A percentile compares a stretch with the other conserved stretches of the same genome.
Conservation (phyloP, 2,888 invertebrate species). For the Zygothrica quintamaculata region DNA sequence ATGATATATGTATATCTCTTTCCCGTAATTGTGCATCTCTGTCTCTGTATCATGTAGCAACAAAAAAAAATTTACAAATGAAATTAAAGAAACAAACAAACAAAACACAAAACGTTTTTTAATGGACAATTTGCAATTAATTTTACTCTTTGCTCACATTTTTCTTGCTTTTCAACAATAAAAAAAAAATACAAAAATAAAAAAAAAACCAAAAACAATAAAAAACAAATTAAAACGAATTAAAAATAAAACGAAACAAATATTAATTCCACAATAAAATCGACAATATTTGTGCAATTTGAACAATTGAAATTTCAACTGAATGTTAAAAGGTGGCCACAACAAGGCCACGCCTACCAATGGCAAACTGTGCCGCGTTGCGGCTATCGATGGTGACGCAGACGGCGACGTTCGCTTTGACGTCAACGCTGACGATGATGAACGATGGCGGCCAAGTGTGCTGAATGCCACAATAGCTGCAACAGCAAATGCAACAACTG, state of each 20-base stretch:
- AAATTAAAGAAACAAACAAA: constrained; percentile 21
- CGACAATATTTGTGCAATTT: constrained; percentile 1
- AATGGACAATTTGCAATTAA: constrained; percentile 58
- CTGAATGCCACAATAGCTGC: constrained; percentile 38
- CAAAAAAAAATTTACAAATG: background rate
- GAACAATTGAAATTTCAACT: constrained; percentile 25
- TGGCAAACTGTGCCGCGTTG: constrained; percentile 54
- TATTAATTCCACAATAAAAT: constrained; percentile 20
- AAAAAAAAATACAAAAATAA: constrained; percentile 35
- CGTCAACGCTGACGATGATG: constrained; percentile 37
- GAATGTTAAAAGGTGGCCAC: constrained; percentile 39
- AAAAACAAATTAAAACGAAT: constrained; percentile 26
- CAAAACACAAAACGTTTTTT: constrained; percentile 34
- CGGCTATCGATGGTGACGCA: constrained; percentile 63
- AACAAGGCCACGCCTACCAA: constrained; percentile 13
- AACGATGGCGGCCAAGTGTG: constrained; percentile 57
- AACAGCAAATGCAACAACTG: background rate
- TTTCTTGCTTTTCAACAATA: constrained; percentile 55
- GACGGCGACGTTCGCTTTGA: constrained; percentile 37
- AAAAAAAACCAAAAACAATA: constrained; percentile 22
- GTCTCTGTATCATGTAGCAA: constrained; percentile 27
- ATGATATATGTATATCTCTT: constrained; percentile 21
- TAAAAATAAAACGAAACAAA: constrained; percentile 12
- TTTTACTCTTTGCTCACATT: constrained; percentile 64
- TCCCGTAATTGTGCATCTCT: constrained; percentile 17